Conservation (phyloP, 2,113 vertebrate species). For the Sitta europaea region DNA sequence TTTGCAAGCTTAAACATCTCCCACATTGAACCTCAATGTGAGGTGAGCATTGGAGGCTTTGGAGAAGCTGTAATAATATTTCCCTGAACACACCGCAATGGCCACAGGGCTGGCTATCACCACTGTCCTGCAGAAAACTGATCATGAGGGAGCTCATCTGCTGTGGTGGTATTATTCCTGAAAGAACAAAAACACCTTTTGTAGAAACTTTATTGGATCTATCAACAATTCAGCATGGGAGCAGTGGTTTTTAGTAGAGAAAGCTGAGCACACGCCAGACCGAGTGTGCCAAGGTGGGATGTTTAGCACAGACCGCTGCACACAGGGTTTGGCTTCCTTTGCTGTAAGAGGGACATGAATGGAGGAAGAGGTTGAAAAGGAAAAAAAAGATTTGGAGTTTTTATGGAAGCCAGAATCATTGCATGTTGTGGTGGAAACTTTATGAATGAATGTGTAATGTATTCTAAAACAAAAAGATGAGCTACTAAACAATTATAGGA, state of each 20-base stretch:
- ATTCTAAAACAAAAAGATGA: background rate
- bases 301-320: accelerated
- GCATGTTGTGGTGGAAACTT: background rate
- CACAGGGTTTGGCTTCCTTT: background rate
- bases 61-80: background rate
- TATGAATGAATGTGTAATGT: background rate
- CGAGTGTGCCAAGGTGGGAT: accelerated
- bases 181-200: background rate
- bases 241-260: background rate
- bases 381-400: background rate
- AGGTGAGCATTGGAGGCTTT: background rate
- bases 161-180: background rate
- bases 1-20: background rate
- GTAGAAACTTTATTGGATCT: background rate
- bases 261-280: background rate
- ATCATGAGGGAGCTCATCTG: background rate
- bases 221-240: background rate
- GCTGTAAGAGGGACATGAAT: background rate
- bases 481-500: background rate
- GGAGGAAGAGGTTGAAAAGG: background rate
- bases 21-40: background rate
- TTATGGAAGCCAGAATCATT: background rate
- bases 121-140: background rate
- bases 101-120: background rate
- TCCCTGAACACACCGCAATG: background rate